Base-by-base conservation (phyloP, 2,797 vertebrate species). In the Schizopygopsis malacanthus region DNA sequence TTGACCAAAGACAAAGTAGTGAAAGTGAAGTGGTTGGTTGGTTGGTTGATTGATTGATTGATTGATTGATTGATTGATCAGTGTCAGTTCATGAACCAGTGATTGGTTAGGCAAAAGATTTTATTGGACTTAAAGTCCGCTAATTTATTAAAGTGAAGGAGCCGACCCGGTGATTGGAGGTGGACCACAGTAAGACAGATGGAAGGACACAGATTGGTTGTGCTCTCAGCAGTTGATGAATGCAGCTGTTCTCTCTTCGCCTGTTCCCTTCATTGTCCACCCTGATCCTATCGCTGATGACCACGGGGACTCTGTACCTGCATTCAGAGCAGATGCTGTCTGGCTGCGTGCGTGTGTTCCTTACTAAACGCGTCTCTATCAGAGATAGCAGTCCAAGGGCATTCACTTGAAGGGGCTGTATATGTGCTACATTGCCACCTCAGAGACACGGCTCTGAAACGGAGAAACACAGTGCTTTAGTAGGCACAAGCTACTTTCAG, bases 211-310 rank as follows among this genome's bases (percentile, higher is more conserved):
- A 50, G 81, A 63, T 83, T 83, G 85, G 81, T 79, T 50, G 65
- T 82, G 54, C 82, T 33, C 85, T 65, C 81, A 9, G 69, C 86
- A 79, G 85, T 84, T 79, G 69, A 83, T 73, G 80, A 87, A 88
- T 85, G 88, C 89, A 90, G 91, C 90, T 92, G 87, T 88, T 45
- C 69, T 85, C 84, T 93, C 89, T 86, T 85, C 83, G 91, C 77
- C 73, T 79, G 90, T 92, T 90, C 93, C 78, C 85, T 88, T 94
- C 91, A 94, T 89, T 72, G 91, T 93, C 93, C 79, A 0, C 65
- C 79, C 76, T 79, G 83, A 83, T 90, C 83, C 82, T 75, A 50
- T 87, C 67, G 33, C 75, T 63, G 86, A 89, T 88, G 85, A 91
- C 65, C 33, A 13, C 9, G 0, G 85, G 85, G 81, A 87, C 85